Percentiles rank a stretch among this genome's conserved stretches.
Evolutionary conservation across 1,140 invertebrate species (phyloP).

Genomic region (Zaprionus taronus): DNA sequence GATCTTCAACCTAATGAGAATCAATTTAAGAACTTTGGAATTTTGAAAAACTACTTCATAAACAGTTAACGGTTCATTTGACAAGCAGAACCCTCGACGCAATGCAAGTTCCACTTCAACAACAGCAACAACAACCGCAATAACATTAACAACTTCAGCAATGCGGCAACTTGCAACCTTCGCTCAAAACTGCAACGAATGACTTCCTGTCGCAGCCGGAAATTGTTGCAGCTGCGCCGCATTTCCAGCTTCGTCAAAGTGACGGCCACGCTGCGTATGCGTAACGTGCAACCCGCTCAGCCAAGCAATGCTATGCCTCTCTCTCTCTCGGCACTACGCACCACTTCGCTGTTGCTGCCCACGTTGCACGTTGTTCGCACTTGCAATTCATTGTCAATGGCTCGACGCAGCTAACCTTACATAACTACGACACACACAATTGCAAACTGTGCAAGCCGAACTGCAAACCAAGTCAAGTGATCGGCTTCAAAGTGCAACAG

Average conservation of each 20-base stretch:
- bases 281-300: conserved; percentile 22
- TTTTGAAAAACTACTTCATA: conserved; percentile 4
- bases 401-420: conserved; percentile 44
- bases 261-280: conserved; percentile 48
- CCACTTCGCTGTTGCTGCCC: conserved; percentile 12
- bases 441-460: not conserved
- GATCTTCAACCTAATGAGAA: conserved; percentile 1
- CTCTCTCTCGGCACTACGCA: not conserved
- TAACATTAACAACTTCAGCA: not conserved
- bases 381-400: conserved; percentile 59
- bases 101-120: not conserved
- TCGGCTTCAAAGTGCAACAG: conserved; percentile 31
- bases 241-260: conserved; percentile 19
- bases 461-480: conserved; percentile 30
- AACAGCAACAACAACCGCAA: not conserved
- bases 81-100: conserved; percentile 17
- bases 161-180: conserved; percentile 29
- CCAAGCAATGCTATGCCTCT: not conserved
- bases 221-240: conserved; percentile 13
- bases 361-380: conserved; percentile 40
- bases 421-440: conserved; percentile 16
- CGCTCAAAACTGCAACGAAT: conserved; percentile 32
- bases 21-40: conserved; percentile 4
- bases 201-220: conserved; percentile 40
- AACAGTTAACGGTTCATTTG: conserved; percentile 34